Percentiles rank a stretch among this genome's conserved stretches.
These are phyloP conservation scores for Erythrolamprus reginae DNA, from an alignment of 2,113 vertebrate genomes.

Conservation along the genomic window DNA sequence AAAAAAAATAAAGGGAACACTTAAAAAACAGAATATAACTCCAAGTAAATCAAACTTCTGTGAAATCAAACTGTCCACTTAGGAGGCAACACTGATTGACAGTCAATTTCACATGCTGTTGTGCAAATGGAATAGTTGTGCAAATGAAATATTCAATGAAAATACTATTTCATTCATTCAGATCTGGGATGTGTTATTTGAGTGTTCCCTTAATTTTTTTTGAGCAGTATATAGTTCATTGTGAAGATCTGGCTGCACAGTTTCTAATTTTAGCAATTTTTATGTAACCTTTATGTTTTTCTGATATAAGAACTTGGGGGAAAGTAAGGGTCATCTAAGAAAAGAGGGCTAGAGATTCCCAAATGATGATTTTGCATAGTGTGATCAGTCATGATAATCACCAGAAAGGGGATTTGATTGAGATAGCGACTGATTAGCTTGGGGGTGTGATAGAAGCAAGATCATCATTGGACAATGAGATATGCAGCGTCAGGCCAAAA, in stretches of 20 bases:
- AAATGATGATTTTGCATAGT: not conserved
- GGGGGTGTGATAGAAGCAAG: not conserved
- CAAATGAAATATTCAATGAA: no score
- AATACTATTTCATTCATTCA: no score
- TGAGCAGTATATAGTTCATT: not conserved
- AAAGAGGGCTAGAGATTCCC: not conserved
- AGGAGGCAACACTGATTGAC: no score
- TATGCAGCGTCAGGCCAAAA: not conserved
- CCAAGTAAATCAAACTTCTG: no score
- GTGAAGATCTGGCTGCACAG: not conserved
- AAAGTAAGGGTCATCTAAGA: not conserved
- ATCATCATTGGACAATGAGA: not conserved
- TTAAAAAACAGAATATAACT: no score
- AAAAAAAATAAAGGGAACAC: no score
- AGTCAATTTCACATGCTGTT: no score
- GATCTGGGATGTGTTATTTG: no score
- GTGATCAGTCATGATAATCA: not conserved
- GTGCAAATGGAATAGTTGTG: no score
- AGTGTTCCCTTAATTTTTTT: no score
- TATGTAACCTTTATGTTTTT: not conserved
- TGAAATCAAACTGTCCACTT: no score
- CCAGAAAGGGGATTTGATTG: not conserved
- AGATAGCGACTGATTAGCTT: not conserved
- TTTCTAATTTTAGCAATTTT: not conserved
- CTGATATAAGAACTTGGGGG: not conserved